Evolutionary conservation across 2,113 vertebrate genomes (phyloP), one percentile per base, ranked within the genome.

Genomic region (Nymphicus hollandicus): DNA sequence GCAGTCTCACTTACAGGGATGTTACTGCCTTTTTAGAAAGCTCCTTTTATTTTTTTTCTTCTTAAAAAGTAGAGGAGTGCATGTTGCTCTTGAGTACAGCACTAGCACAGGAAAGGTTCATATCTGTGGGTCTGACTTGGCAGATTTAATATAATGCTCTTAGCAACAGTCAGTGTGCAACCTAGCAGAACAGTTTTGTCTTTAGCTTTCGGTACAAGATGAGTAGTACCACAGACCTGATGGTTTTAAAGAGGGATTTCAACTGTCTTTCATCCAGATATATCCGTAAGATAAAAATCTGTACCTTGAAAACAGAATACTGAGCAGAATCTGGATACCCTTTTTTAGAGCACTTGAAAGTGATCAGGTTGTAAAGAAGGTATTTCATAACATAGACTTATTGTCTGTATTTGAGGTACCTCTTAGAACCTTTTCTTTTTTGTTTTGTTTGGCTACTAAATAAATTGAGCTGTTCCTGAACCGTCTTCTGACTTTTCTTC

Each of bases 401-500:
- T 35, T 60, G 27, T 84, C 77, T 49, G 11, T 72, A 58, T 86
- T 80, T 50, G 58, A 92, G 77, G 65, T 97, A 97, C 97, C 98
- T 98, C 82, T 97, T 88, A 86, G 90, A 77, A 39, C 18, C 25
- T 41, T 95, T 65, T 98, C 98, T 11, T 28, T 96, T 58, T 98
- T 98, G 72, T 98, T 98, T 70, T 98, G 96, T 95, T 99, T 99
- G 39, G 98, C 98, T 55, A 99, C 98, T 55, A 99, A 96, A 52
- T 98, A 99, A 94, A 97, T 96, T 0, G 98, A n/a, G 27, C 6
- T 0, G 0, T 0, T 10, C 96, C 73, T 98, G 27, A 97, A 74
- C 0, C 61, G 0, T 10, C 0, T 22, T 86, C 73, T 98, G 47
- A 94, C 97, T 97, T 98, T 99, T 25, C 1, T 44, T 76, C 98